Conservation (phyloP, 2,797 vertebrate genomes). For the Denticeps clupeoides region DNA sequence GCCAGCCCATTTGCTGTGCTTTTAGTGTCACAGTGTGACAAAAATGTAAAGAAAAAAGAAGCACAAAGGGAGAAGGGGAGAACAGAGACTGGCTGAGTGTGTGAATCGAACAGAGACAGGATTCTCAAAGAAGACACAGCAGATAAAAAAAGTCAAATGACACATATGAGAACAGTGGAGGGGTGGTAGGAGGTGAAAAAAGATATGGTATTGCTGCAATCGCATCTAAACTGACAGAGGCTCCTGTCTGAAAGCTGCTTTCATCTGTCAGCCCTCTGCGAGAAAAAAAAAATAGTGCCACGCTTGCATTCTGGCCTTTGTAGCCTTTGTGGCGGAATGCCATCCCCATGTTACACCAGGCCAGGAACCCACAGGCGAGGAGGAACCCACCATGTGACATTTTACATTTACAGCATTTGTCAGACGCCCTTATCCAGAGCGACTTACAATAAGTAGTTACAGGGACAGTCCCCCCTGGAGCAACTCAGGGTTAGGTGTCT, state of each 20-base stretch:
- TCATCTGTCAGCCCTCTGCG: background rate
- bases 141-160: background rate
- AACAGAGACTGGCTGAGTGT: no score
- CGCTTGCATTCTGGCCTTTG: conserved; percentile 11
- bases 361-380: conserved; percentile 20
- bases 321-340: conserved; percentile 22
- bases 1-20: no score
- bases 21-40: no score
- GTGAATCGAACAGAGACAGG: no score
- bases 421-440: no score
- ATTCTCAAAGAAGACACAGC: background rate
- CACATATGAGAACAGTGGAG: background rate
- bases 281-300: conserved; percentile 6
- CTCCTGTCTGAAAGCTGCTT: background rate
- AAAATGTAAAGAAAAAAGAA: no score
- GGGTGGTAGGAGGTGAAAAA: background rate
- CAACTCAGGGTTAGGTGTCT: no score
- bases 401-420: conserved; percentile 4
- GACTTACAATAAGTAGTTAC: no score
- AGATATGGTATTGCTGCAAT: background rate
- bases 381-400: conserved; percentile 22
- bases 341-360: conserved; percentile 14
- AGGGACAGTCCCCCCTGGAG: no score
- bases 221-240: background rate
- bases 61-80: no score